Base-by-base conservation (phyloP, 1,140 invertebrate species). In the Drosophila obscura region DNA sequence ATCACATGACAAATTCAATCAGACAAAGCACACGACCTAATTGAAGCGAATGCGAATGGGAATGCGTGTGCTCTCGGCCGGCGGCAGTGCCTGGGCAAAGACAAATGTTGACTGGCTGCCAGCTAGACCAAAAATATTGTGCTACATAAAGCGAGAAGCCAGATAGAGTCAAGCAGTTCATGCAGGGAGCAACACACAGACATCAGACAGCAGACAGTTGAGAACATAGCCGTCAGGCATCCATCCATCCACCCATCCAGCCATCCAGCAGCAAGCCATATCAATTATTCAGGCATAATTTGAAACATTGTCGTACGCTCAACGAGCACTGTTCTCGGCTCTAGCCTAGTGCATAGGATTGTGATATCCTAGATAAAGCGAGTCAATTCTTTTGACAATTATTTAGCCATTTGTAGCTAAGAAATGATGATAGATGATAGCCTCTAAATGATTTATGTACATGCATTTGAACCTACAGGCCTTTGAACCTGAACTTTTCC, bases 1-100 rank as follows among this genome's bases (percentile, higher is more conserved):
- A 87, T 88, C 75, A 83, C 69, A 88, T 87, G 72, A 83, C 83
- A 80, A 83, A 88, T 83, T 88, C 83, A 88, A 88, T 88, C 83
- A 88, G 73, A 88, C 83, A 88, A 88, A 73, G 79, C 60, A 49
- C 61, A 88, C 63, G 58, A 82, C 61, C 75, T 87, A 87, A 87
- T 87, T 87, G 82, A 87, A 76, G 63, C 52, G 74, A 58, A 52
- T 75, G 61, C 39, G 64, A 26, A 52, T 75, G 61, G 28, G 64
- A 26, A 15, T 8, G 49, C 35, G 5, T 75, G 41, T 58, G 66
- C 46, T 15, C 13, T 16, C 22, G 57, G 64, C 73, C 61, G 5
- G 15, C 22, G 69, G 74, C 81, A n/a, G 11, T 48, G 31, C 31
- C 64, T 26, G 15, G 46, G 39, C 26, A 7, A n/a, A 61, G 62